Evolutionary conservation across 2,797 vertebrate genomes (phyloP).

Genomic region (Anguilla marmorata): DNA sequence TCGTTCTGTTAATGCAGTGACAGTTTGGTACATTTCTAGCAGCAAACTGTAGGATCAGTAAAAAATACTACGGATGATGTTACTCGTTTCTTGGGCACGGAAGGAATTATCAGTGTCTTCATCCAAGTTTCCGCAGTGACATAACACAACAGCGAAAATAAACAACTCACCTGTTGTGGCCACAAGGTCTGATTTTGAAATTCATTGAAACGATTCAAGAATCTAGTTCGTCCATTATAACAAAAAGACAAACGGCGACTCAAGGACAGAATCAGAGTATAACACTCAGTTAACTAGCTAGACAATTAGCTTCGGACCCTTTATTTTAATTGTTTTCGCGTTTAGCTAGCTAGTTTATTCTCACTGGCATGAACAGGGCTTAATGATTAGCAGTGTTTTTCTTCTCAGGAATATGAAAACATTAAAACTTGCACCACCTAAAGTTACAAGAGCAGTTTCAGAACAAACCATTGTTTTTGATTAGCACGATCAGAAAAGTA

Average conservation of each 20-base stretch:
- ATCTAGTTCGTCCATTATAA: neutral
- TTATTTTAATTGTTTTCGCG: neutral
- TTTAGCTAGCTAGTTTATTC: neutral
- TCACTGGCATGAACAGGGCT: neutral
- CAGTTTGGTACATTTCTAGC: neutral
- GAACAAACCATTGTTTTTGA: neutral
- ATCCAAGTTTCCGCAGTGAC: too few relatives aligned
- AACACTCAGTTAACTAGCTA: neutral
- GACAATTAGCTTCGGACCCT: neutral
- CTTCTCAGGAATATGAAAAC: too few relatives aligned
- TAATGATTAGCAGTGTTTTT: neutral
- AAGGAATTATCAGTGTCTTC: neutral
- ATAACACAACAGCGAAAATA: too few relatives aligned
- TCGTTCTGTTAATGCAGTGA: neutral
- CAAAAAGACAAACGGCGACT: neutral
- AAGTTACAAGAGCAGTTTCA: neutral
- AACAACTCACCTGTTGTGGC: too few relatives aligned
- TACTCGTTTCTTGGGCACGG: neutral
- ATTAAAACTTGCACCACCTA: neutral
- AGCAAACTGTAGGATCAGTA: neutral
- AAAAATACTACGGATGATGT: neutral
- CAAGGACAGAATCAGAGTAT: neutral
- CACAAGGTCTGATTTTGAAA: too few relatives aligned
- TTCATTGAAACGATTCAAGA: too few relatives aligned
- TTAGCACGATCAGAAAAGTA: neutral